phyloP scores from a whole-genome alignment of 2,797 vertebrate genomes.

The Echiichthys vipera region DNA sequence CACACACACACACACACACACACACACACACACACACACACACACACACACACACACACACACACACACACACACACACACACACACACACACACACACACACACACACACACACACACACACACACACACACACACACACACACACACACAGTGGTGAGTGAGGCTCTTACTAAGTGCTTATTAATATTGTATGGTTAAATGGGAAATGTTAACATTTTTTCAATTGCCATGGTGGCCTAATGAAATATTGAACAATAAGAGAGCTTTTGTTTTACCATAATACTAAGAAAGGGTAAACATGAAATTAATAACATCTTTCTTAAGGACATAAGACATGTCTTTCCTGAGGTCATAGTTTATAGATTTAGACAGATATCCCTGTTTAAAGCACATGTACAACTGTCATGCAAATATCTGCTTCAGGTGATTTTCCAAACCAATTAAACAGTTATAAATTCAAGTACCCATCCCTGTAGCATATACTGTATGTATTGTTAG shows the following conservation, averaged over 20 bases:
- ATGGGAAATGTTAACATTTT: conserved; percentile 82
- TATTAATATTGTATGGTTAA: conserved; percentile 84
- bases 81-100: too few relatives aligned
- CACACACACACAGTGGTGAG: conserved; percentile 43
- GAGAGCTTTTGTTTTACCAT: conserved; percentile 79
- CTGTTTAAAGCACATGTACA: conserved; percentile 16
- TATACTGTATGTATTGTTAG: neutral
- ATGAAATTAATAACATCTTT: conserved; percentile 69
- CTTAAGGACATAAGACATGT: conserved; percentile 30
- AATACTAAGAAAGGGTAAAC: conserved; percentile 71
- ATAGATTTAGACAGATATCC: conserved; percentile 23
- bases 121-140: conserved; percentile 24
- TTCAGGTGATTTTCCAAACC: conserved; percentile 16
- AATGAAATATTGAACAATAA: conserved; percentile 80
- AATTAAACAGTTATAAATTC: conserved; percentile 8
- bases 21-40: neutral
- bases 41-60: conserved; percentile 20
- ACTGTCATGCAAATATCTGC: neutral
- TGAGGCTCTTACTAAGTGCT: conserved; percentile 75
- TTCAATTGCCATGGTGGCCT: conserved; percentile 73
- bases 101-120: conserved; percentile 22
- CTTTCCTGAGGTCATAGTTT: conserved; percentile 30
- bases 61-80: conserved; percentile 33
- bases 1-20: conserved; percentile 1
- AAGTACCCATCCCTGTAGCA: neutral